Base-by-base conservation (phyloP, 1,140 invertebrate genomes). In the Saccostrea cuccullata region DNA sequence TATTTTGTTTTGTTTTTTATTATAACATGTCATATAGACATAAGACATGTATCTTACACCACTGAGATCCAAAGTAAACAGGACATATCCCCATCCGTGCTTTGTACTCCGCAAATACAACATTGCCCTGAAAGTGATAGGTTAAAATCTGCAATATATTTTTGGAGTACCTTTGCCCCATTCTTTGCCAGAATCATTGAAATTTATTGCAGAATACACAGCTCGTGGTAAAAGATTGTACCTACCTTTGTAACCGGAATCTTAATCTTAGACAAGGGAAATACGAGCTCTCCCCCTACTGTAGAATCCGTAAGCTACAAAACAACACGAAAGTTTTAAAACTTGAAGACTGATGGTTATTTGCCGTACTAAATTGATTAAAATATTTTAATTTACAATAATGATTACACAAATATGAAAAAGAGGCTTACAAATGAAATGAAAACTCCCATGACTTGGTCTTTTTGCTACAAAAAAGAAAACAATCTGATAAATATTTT, bases 231-330 rank as follows among this genome's bases (percentile, higher is more conserved):
- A 13, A 40, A n/a, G 84, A 20, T 40, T 64, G 13, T 0, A 73
- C 73, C 23, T 70, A 87, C 86, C 58, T 84, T 84, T 12, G 77
- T 20, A 26, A 87, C 36, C 0, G 82, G 58, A 26, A 84, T 84
- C 67, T 84, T 84, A 47, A 55, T 87, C 58, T 67, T 87, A 23
- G 86, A 64, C n/a, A 87, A 13, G 9, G 86, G 86, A 84, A 87
- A 87, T 1, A 84, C 86, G 6, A 87, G 30, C 55, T 87, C 86
- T 4, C 86, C 86, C 0, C 86, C 86, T 8, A 70, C 23, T 17
- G 82, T 26, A 17, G 30, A 30, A 17, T 87, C 82, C 15, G 60
- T 40, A 13, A 87, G 58, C 86, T 87, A 77, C n/a, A 11, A 17
- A 36, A 12, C 58, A 64, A 64, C 58, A 64, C 17, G 8, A 17